Base-by-base conservation (phyloP, 2,797 vertebrate genomes). In the Pteronotus mesoamericanus region DNA sequence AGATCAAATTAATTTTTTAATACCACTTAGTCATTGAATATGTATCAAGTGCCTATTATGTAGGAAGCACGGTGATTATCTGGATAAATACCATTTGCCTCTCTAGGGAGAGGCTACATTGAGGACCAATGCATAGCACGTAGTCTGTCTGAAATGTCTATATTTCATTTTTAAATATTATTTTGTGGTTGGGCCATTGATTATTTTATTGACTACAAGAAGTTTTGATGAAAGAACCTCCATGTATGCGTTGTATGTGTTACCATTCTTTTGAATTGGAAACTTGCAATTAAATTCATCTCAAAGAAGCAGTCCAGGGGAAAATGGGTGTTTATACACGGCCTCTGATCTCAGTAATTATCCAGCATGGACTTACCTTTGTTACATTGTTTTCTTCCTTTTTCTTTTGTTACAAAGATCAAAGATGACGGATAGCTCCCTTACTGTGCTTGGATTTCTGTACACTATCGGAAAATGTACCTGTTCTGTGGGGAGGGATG, bases 1-100 rank as follows among this genome's bases (percentile, higher is more conserved):
- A 19, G 39, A 51, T 95, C 19, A 93, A 91, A 94, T 86, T 93
- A 78, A 79, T 91, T 77, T 95, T 96, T 94, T 53, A 96, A 89
- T 89, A 71, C 24, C 11, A 69, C 3, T 61, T 29, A 75, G 86
- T 95, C 29, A 68, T 29, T 72, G 39, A 96, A 72, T 4, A 91
- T 34, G 71, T 59, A 15, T 55, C 91, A 91, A 86, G 11, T 89
- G 74, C 18, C 18, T 89, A 19, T 91, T 95, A 89, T 57, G 12
- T 53, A 72, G n/a, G 3, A 95, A 95, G 19, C 37, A 75, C 34
- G 48, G 12, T 77, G 22, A 80, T 86, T 89, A 59, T 86, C 42
- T 48, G 9, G 22, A 84, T 69, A 92, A 94, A 94, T 53, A 69
- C 3, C 19, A 85, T 57, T 87, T 68, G 6, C 10, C 85, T 85